These are phyloP conservation scores for Emys orbicularis DNA, from an alignment of 2,797 vertebrate species.

Conservation along the genomic window DNA sequence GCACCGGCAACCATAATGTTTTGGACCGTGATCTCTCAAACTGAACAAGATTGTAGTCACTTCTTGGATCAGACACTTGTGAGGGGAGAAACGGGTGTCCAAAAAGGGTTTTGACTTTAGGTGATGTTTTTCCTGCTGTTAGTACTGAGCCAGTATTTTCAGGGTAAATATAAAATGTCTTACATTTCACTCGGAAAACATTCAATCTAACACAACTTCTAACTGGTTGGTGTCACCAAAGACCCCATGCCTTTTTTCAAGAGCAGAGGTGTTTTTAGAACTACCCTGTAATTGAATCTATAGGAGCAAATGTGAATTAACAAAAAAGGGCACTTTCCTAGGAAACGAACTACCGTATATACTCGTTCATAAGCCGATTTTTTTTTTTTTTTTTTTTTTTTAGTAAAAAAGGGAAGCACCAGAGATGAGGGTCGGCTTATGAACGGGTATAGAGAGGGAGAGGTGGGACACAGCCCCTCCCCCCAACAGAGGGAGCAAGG, in stretches of 20 bases:
- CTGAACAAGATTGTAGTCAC: neutral
- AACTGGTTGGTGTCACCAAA: neutral
- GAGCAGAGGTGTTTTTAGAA: neutral
- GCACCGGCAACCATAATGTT: neutral
- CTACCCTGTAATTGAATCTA: neutral
- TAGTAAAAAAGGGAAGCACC: too few species aligned
- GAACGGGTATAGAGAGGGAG: too few species aligned
- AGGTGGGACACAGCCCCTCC: too few species aligned
- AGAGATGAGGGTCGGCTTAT: too few species aligned
- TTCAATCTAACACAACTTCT: neutral
- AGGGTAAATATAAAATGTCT: neutral
- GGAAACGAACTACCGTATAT: neutral
- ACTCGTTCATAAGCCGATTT: too few species aligned
- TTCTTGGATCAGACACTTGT: neutral
- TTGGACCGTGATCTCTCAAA: neutral
- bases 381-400: too few species aligned
- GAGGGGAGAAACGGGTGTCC: neutral
- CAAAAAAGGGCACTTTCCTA: neutral
- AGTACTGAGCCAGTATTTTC: neutral
- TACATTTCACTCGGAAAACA: neutral
- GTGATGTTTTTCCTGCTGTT: neutral
- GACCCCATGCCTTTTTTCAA: fast-evolving
- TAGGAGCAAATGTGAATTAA: neutral
- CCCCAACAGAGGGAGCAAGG: too few species aligned
- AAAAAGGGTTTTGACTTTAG: neutral